These are phyloP conservation scores for Hylia prasina DNA, from an alignment of 2,113 vertebrate genomes.

Conservation along the genomic window DNA sequence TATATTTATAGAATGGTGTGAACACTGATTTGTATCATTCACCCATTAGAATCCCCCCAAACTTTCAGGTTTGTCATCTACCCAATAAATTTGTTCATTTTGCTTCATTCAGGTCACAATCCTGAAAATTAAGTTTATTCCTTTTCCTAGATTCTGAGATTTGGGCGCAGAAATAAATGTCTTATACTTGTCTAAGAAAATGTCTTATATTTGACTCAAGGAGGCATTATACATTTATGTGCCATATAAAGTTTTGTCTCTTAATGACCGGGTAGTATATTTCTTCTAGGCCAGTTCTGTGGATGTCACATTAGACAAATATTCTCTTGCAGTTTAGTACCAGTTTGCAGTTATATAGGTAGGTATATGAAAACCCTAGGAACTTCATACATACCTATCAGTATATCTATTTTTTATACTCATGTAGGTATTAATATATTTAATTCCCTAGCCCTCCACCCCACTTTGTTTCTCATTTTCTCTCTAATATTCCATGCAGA, in stretches of 20 bases:
- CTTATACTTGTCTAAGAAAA: background rate
- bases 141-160: background rate
- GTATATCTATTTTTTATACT: background rate
- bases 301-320: background rate
- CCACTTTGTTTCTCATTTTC: background rate
- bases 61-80: background rate
- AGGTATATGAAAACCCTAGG: background rate
- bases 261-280: background rate
- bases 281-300: background rate
- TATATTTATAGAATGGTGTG: background rate
- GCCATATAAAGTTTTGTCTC: background rate
- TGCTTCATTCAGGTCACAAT: background rate
- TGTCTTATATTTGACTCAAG: background rate
- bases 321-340: background rate
- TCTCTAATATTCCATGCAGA: background rate
- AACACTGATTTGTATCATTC: background rate
- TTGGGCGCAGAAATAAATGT: background rate
- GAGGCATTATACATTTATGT: background rate
- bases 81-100: background rate
- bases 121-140: background rate
- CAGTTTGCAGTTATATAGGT: background rate
- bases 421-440: background rate
- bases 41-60: background rate
- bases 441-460: background rate
- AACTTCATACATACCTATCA: background rate